Evolutionary conservation across 2,113 vertebrate genomes (phyloP).

Genomic region (Elaphurus davidianus): DNA sequence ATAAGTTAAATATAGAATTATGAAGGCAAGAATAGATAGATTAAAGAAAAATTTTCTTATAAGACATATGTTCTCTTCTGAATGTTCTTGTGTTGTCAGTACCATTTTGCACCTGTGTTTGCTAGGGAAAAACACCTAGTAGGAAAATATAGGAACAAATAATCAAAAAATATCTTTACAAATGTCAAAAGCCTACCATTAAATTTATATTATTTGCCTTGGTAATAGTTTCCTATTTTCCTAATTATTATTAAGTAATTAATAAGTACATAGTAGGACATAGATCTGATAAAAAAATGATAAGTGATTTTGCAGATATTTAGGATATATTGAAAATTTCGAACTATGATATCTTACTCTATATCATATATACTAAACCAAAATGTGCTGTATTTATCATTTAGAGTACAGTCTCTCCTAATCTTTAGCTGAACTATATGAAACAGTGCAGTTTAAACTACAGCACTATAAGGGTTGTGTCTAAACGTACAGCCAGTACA

Average conservation of each 20-base stretch:
- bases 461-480: background rate
- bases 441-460: background rate
- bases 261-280: background rate
- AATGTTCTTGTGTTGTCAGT: background rate
- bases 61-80: background rate
- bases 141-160: background rate
- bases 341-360: background rate
- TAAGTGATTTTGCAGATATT: background rate
- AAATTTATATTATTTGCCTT: background rate
- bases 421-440: background rate
- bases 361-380: background rate
- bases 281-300: background rate
- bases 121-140: background rate
- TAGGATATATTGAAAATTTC: background rate
- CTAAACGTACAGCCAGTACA: background rate
- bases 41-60: background rate
- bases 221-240: background rate
- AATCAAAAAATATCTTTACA: background rate
- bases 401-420: background rate
- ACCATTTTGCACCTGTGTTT: background rate
- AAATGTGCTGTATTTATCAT: background rate
- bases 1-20: background rate
- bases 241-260: background rate
- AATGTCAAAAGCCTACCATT: background rate
- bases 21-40: background rate